Conservation (phyloP, 1,140 invertebrate species). For the Hypothenemus hampei region DNA sequence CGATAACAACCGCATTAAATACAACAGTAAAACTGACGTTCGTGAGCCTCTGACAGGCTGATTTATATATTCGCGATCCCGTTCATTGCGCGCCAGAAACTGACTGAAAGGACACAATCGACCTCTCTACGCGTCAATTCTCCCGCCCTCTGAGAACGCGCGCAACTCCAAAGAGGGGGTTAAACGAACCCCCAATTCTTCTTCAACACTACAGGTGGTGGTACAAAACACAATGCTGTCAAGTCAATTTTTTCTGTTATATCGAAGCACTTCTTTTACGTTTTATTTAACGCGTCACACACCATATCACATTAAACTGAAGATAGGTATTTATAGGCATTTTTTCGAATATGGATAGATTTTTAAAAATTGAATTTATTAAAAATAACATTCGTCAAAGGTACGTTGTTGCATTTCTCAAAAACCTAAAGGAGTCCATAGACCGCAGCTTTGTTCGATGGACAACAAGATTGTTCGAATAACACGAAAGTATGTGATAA, state of each 20-base stretch:
- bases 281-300: no score
- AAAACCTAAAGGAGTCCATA: no score
- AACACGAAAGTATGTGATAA: no score
- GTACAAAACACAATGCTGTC: constrained; percentile 19
- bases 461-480: no score
- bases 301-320: no score
- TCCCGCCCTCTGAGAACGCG: constrained; percentile 34
- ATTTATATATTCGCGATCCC: constrained; percentile 40
- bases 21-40: constrained; percentile 15
- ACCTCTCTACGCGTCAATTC: constrained; percentile 32
- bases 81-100: constrained; percentile 39
- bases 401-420: no score
- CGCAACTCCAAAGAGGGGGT: constrained; percentile 17
- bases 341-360: no score
- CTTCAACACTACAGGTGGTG: constrained; percentile 40
- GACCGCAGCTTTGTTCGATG: no score
- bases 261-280: constrained; percentile 13
- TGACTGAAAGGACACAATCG: constrained; percentile 37
- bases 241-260: constrained; percentile 20
- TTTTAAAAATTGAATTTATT: no score
- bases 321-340: no score
- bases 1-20: constrained; percentile 12
- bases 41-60: constrained; percentile 30
- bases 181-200: constrained; percentile 8
- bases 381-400: no score